phyloP scores from a whole-genome alignment of 2,797 vertebrate species.

The Mustela erminea region DNA sequence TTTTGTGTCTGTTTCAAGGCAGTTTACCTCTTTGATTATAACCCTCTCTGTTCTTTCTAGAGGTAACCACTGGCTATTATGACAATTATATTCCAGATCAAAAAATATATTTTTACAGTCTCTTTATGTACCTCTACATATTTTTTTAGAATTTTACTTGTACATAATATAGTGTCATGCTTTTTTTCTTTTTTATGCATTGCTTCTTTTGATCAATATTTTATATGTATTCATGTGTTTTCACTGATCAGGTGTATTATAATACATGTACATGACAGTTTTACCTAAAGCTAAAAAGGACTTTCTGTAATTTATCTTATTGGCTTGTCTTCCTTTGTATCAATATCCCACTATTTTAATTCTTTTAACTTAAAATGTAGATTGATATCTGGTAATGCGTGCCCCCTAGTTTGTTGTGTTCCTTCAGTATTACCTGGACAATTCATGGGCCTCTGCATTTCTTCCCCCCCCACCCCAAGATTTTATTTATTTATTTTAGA shows the following conservation, averaged over 20 bases:
- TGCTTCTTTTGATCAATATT: neutral
- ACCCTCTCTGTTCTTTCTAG: neutral
- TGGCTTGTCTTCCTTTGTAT: neutral
- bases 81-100: neutral
- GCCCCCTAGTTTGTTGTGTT: neutral
- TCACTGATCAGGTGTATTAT: neutral
- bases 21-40: neutral
- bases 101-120: neutral
- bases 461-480: fast-evolving
- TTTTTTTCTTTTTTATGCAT: neutral
- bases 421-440: neutral
- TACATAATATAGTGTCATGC: neutral
- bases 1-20: neutral
- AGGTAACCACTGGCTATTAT: neutral
- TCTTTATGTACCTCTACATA: neutral
- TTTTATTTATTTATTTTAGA: neutral
- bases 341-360: neutral
- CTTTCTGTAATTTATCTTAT: neutral
- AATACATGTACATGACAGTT: neutral
- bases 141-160: neutral
- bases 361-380: neutral
- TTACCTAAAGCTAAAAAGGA: neutral
- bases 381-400: neutral
- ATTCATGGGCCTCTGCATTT: neutral
- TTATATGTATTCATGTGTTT: neutral